A percentile compares a stretch with the other conserved stretches of the same genome.
Evolutionary conservation across 2,888 invertebrate genomes (phyloP).

Genomic region (Hydropsyche betteni): DNA sequence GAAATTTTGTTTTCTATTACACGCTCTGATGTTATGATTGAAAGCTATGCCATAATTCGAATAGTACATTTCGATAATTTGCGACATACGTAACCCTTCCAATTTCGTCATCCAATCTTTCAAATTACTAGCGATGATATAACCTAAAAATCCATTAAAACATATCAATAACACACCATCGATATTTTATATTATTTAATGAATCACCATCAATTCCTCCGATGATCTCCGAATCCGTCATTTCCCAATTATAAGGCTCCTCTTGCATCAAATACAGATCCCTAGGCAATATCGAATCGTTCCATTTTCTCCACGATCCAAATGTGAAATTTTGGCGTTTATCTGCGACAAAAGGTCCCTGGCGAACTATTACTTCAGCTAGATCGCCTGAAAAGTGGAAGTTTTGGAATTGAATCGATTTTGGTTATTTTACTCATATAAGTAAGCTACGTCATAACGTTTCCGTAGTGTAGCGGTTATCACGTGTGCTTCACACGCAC

Average conservation of each 20-base stretch:
- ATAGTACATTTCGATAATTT: constrained; percentile 75
- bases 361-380: constrained; percentile 73
- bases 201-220: constrained; percentile 72
- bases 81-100: constrained; percentile 66
- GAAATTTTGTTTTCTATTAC: constrained; percentile 65
- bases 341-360: constrained; percentile 66
- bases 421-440: too few relatives aligned
- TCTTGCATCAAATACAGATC: constrained; percentile 65
- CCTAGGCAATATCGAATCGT: constrained; percentile 70
- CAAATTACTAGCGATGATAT: constrained; percentile 66
- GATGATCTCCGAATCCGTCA: constrained; percentile 74
- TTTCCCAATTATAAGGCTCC: constrained; percentile 66
- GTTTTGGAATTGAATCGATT: too few relatives aligned
- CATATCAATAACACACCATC: neutral
- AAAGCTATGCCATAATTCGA: constrained; percentile 70
- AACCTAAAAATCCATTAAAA: constrained; percentile 58
- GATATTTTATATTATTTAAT: neutral
- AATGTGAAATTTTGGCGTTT: constrained; percentile 60
- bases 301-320: constrained; percentile 72
- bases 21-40: constrained; percentile 67
- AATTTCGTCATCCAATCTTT: constrained; percentile 65
- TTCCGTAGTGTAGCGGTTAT: constrained; percentile 52
- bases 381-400: constrained; percentile 66
- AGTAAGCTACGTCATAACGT: constrained; percentile 11
- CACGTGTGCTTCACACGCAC: constrained; percentile 52